Evolutionary conservation across 2,113 vertebrate genomes (phyloP).

Genomic region (Saccopteryx leptura): DNA sequence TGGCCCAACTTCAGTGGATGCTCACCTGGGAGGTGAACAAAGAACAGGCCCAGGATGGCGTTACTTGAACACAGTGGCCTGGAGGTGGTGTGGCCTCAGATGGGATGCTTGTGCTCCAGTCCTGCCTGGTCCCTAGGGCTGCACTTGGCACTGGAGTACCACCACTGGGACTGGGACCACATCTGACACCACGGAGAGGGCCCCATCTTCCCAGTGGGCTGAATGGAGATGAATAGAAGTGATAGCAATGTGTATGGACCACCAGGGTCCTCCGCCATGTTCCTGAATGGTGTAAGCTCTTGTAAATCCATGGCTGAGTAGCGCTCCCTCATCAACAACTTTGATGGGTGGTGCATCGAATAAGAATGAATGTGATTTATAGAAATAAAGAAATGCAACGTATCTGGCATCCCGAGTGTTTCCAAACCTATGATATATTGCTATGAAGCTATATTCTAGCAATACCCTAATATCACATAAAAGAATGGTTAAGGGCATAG

Average conservation of each 20-base stretch:
- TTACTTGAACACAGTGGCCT: background rate
- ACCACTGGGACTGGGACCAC: background rate
- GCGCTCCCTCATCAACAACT: background rate
- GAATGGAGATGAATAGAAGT: background rate
- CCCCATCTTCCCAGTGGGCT: background rate
- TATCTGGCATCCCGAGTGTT: background rate
- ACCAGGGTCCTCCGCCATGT: background rate
- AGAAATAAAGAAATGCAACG: conserved; percentile 20
- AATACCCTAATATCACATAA: background rate
- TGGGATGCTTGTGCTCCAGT: background rate
- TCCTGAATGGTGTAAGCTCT: background rate
- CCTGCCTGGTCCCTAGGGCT: background rate
- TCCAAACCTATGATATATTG: background rate
- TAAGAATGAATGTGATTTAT: background rate
- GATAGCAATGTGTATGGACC: background rate
- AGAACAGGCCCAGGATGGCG: background rate
- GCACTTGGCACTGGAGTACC: background rate
- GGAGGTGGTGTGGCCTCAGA: background rate
- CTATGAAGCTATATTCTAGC: background rate
- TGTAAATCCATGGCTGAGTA: background rate
- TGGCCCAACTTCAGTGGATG: background rate
- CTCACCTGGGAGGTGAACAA: background rate
- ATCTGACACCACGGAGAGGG: background rate
- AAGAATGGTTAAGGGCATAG: background rate
- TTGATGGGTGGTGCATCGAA: background rate